Percentiles rank a stretch among this genome's conserved stretches.
Conservation (phyloP, 2,797 vertebrate species). For the Pitangus sulphuratus region DNA sequence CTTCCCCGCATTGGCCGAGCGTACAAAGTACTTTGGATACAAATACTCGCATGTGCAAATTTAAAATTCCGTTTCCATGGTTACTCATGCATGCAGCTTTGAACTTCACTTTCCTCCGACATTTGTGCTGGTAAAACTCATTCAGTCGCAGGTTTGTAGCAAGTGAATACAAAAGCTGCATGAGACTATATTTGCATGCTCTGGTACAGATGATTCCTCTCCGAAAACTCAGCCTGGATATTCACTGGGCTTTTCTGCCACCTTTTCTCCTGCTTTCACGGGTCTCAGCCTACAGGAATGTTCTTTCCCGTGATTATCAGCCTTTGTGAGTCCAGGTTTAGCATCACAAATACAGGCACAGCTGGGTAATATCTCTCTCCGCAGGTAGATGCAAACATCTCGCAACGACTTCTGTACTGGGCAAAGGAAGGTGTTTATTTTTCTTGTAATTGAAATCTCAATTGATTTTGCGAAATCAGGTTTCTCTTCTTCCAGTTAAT, state of each 20-base stretch:
- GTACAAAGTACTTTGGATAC: constrained; percentile 45
- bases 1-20: constrained; percentile 11
- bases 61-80: constrained; percentile 68
- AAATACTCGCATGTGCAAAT: constrained; percentile 59
- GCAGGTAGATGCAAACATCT: neutral
- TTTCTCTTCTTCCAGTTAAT: constrained; percentile 24
- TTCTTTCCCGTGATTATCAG: neutral
- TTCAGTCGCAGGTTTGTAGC: constrained; percentile 24
- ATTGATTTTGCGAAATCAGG: neutral
- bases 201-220: neutral
- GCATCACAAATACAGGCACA: neutral
- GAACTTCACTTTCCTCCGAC: constrained; percentile 66
- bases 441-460: neutral
- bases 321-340: neutral
- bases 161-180: constrained; percentile 40
- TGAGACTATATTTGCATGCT: neutral
- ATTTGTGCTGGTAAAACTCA: constrained; percentile 54
- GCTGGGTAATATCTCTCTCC: neutral
- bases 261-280: neutral
- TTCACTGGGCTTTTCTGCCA: neutral
- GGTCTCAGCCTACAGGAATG: neutral
- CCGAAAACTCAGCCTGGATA: neutral
- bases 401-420: neutral
- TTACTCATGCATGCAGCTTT: constrained; percentile 62
- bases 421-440: constrained; percentile 6